Base-by-base conservation (phyloP, 2,113 vertebrate species). In the Hucho hucho region DNA sequence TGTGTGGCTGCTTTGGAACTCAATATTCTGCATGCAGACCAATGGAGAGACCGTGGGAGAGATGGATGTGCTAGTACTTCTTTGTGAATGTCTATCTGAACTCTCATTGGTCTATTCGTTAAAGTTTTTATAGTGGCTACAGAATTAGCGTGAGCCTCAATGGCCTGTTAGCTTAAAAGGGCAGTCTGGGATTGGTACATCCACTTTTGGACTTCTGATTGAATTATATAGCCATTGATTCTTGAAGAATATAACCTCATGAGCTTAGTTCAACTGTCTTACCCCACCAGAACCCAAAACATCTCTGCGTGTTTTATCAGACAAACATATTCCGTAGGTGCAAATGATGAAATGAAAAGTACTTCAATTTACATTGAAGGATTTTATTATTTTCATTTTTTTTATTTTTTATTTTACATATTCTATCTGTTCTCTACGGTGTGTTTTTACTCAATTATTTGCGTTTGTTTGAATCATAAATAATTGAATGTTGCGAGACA, bases 1-100 rank as follows among this genome's bases (percentile, higher is more conserved):
- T 61, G 53, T 75, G 72, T 72, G 76, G 80, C 71, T 81, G 75
- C 86, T 80, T 56, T 2, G 75, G 78, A 74, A 81, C 84, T 89
- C 82, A 75, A 88, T 85, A 85, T 58, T 20, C 53, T 70, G 6
- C 71, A 46, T 29, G 75, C 53, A n/a, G 63, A 47, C 75, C 69
- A 75, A 75, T 14, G 37, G 53, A 20, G 53, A 20, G 49, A 56
- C 70, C 24, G 43, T 71, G 65, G 56, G 63, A 75, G 64, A 79
- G 64, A 47, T 11, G 20, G 43, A 49, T 2, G 28, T 37, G 72
- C 64, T 59, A 25, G 47, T 3, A 24, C 18, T 6, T 2, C n/a
- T 61, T 61, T 56, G 53, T 56, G 53, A 18, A 24, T 22, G 6
- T 61, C n/a, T n/a, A 22, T 61, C 20, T 61, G 58, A 22, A 22